These are phyloP conservation scores for Trichopoda pennipes DNA, from an alignment of 2,888 invertebrate genomes.

Conservation along the genomic window DNA sequence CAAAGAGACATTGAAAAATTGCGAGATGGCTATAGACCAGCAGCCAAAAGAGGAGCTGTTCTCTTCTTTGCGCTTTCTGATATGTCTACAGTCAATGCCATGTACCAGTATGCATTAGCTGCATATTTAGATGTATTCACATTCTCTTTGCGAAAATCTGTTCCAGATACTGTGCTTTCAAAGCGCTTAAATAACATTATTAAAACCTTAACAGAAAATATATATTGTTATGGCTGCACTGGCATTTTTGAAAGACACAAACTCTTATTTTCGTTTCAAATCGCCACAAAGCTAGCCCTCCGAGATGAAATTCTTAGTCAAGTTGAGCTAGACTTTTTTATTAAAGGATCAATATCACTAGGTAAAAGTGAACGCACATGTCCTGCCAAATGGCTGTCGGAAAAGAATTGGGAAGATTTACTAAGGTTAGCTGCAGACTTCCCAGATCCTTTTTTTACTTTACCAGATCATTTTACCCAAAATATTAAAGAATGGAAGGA, in stretches of 20 bases:
- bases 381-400: constrained; percentile 88
- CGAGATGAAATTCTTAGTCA: constrained; percentile 85
- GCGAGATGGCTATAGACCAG: constrained; percentile 92
- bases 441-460: constrained; percentile 84
- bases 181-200: constrained; percentile 91
- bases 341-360: constrained; percentile 90
- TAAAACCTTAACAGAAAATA: constrained; percentile 90
- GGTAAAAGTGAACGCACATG: constrained; percentile 86
- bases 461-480: constrained; percentile 85
- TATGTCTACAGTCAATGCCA: constrained; percentile 92
- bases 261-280: constrained; percentile 94
- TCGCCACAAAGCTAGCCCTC: constrained; percentile 90
- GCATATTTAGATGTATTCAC: constrained; percentile 93
- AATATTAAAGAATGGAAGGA: constrained; percentile 85
- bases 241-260: constrained; percentile 96
- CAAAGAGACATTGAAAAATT: constrained; percentile 90
- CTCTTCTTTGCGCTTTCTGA: constrained; percentile 94
- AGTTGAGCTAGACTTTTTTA: constrained; percentile 92
- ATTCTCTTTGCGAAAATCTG: constrained; percentile 89
- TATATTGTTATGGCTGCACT: constrained; percentile 95
- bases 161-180: constrained; percentile 89
- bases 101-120: constrained; percentile 95
- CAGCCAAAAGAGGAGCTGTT: constrained; percentile 92
- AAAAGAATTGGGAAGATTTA: constrained; percentile 91
- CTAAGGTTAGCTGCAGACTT: constrained; percentile 87